Evolutionary conservation across 1,140 invertebrate genomes (phyloP).

Genomic region (Drosophila kurseongensis): DNA sequence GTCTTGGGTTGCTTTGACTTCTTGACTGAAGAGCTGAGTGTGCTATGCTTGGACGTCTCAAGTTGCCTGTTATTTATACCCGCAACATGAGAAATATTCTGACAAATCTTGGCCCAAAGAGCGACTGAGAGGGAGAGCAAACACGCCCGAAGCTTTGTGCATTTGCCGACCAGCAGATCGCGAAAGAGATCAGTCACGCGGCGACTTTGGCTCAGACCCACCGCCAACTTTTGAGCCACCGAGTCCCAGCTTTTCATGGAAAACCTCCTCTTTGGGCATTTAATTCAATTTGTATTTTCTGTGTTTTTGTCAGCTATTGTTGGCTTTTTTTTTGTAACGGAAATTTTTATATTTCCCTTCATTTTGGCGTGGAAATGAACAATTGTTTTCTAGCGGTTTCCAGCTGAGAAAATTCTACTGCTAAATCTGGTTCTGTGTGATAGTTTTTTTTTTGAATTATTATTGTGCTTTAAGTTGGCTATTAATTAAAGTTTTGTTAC

Average conservation of each 20-base stretch:
- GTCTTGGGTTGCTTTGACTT: conserved; percentile 43
- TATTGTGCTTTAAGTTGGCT: conserved; percentile 1
- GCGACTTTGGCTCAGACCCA: conserved; percentile 10
- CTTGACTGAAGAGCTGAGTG: conserved; percentile 70
- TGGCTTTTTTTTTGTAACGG: conserved; percentile 18
- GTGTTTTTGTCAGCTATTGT: conserved; percentile 32
- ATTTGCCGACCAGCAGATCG: conserved; percentile 48
- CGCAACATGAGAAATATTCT: conserved; percentile 80
- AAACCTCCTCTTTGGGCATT: conserved; percentile 32
- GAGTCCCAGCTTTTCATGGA: conserved; percentile 33
- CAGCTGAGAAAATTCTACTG: conserved; percentile 23
- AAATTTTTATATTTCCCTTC: conserved; percentile 19
- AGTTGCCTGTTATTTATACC: conserved; percentile 77
- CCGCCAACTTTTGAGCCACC: conserved; percentile 1
- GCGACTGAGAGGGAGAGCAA: conserved; percentile 21
- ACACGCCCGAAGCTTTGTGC: conserved; percentile 47
- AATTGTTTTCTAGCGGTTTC: conserved; percentile 31
- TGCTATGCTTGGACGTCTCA: conserved; percentile 67
- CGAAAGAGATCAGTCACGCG: conserved; percentile 62
- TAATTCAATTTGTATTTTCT: conserved; percentile 47
- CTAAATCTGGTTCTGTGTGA: background rate
- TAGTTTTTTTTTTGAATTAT: conserved; percentile 8
- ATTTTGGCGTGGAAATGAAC: conserved; percentile 32
- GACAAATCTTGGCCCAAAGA: conserved; percentile 41
- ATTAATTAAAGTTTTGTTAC: background rate